Evolutionary conservation across 2,888 invertebrate genomes (phyloP), one percentile per base, ranked within the genome.

Genomic region (Sphaeridia pumilis): DNA sequence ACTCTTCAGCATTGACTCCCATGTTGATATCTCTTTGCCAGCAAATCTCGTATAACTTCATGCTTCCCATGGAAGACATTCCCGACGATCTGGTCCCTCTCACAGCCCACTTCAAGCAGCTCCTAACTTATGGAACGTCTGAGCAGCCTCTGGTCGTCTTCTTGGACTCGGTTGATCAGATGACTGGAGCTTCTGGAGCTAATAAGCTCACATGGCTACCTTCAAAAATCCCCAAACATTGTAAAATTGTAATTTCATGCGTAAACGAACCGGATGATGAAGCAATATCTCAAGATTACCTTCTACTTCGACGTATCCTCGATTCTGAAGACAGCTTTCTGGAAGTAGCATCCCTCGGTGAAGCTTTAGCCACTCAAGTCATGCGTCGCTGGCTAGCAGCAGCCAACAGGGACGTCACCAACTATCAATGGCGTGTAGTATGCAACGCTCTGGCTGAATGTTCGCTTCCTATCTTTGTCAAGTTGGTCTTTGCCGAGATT

Each of bases 121-220:
- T 97, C 43, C 73, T 95, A 54, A 84, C 86, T 5, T 77, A 84
- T 70, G 90, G 90, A 0, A 83, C 78, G 1, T 71, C 76, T 57
- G 83, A 86, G 64, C 87, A 89, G 67, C 94, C 95, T 0, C 74
- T 97, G 42, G 77, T 93, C 0, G 75, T 98, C 41, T 93, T 92
- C 70, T 73, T 98, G 66, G 97, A 98, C 71, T 94, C 94, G 0
- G 87, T 98, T 1, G 97, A 98, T 74, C 94, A 97, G 71, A 75
- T 98, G 46, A 94, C 93, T 4, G 90, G 89, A 0, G 84, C 89
- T 0, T 90, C 92, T 64, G 89, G 89, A 66, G 87, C 92, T 25
- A 94, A 93, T 67, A 90, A 93, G 71, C 82, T 97, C 28, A 88
- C 94, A 0, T 97, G 95, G 95, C 73, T 97, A 64, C 95, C 97